phyloP scores from a whole-genome alignment of 92 coral and sea anemone species.

The Zoanthus sociatus region DNA sequence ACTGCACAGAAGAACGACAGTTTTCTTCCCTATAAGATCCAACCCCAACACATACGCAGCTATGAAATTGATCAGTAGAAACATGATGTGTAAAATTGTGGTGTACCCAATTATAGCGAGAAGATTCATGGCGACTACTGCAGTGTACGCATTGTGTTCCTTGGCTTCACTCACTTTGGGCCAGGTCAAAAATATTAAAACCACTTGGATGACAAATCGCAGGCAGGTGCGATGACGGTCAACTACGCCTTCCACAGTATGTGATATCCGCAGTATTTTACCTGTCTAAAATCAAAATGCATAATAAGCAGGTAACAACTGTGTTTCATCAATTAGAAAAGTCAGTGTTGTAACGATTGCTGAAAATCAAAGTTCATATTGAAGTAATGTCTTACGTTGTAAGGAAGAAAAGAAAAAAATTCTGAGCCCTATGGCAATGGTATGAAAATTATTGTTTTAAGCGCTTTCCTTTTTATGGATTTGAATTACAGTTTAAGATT shows the following conservation, averaged over 20 bases:
- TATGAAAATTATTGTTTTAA: too few relatives aligned
- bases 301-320: neutral
- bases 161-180: conserved; percentile 82
- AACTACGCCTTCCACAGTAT: conserved; percentile 58
- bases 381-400: too few relatives aligned
- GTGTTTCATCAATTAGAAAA: too few relatives aligned
- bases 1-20: conserved; percentile 85
- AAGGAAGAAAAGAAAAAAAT: too few relatives aligned
- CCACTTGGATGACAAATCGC: conserved; percentile 56
- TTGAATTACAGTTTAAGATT: too few relatives aligned
- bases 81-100: conserved; percentile 84
- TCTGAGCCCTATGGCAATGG: too few relatives aligned
- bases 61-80: conserved; percentile 83
- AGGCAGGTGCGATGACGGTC: conserved; percentile 58
- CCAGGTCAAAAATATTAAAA: conserved; percentile 78
- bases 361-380: too few relatives aligned
- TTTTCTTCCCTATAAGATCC: conserved; percentile 73
- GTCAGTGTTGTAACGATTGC: too few relatives aligned
- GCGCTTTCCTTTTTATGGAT: too few relatives aligned
- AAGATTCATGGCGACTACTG: conserved; percentile 82
- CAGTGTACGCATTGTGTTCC: conserved; percentile 68
- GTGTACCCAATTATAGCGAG: conserved; percentile 86
- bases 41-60: conserved; percentile 73
- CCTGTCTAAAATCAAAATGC: conserved; percentile 56
- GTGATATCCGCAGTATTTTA: conserved; percentile 59